Percentiles rank a stretch among this genome's conserved stretches.
phyloP scores from a whole-genome alignment of 2,113 vertebrate genomes.

The Coptodon rendalli region DNA sequence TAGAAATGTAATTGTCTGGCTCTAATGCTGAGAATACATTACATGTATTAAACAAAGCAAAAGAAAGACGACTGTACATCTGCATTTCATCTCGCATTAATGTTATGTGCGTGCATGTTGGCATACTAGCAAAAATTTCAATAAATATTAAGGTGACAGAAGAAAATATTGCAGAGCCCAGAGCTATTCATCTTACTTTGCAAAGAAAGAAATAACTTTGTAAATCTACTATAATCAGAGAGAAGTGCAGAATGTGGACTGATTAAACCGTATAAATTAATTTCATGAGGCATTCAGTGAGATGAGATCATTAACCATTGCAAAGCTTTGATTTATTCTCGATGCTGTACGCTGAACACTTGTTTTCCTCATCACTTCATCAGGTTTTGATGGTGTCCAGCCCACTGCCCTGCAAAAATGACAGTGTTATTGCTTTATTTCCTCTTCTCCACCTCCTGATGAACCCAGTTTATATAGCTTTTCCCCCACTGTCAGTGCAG shows the following conservation, averaged over 20 bases:
- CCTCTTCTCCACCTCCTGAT: background rate
- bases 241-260: background rate
- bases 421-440: conserved; percentile 40
- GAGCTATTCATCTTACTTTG: background rate
- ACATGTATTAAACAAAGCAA: background rate
- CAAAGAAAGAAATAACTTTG: background rate
- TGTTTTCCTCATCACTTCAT: background rate
- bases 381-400: conserved; percentile 7
- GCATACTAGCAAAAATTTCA: background rate
- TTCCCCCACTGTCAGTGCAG: background rate
- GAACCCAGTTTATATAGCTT: background rate
- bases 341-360: background rate
- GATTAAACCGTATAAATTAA: conserved; percentile 31
- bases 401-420: background rate
- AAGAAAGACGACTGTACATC: background rate
- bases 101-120: background rate
- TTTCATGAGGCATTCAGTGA: conserved; percentile 4
- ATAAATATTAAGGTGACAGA: background rate
- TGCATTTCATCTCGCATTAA: background rate
- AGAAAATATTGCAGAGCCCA: background rate
- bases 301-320: conserved; percentile 7
- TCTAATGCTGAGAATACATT: conserved; percentile 6
- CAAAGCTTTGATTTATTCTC: conserved; percentile 36
- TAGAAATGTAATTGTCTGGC: conserved; percentile 49
- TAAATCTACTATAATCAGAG: background rate